These are phyloP conservation scores for Chirona hameri DNA, from an alignment of 2,888 invertebrate genomes.

Conservation along the genomic window DNA sequence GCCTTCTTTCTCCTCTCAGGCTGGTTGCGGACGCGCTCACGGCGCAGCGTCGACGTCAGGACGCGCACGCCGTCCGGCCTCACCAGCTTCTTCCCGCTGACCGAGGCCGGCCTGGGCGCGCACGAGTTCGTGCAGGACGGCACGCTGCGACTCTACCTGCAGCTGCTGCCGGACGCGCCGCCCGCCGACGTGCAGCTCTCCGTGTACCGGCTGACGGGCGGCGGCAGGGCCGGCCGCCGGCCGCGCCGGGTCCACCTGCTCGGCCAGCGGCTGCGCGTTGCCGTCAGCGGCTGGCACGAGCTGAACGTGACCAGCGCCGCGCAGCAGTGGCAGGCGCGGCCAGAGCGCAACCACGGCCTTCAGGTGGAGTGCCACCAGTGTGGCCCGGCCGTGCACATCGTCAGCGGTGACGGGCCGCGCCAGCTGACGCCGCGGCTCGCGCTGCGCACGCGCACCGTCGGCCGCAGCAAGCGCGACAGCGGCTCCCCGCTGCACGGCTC, in stretches of 20 bases:
- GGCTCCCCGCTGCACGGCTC: neutral
- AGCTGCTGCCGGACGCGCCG: neutral
- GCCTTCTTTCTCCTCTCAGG: neutral
- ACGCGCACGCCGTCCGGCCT: neutral
- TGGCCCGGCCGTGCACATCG: neutral
- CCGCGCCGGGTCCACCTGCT: neutral
- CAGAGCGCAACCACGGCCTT: slow-evolving; percentile 1
- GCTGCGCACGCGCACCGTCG: neutral
- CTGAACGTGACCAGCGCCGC: neutral
- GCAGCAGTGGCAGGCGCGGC: neutral
- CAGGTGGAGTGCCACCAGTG: slow-evolving; percentile 3
- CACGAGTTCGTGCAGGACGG: neutral
- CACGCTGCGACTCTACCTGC: neutral
- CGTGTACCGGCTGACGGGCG: neutral
- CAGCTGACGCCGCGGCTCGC: neutral
- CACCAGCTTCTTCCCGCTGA: neutral
- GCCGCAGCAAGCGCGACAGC: slow-evolving; percentile 4
- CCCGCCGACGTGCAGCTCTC: neutral
- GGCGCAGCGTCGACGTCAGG: neutral
- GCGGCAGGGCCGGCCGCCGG: neutral
- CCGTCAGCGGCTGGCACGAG: slow-evolving; percentile 14
- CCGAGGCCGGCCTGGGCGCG: neutral
- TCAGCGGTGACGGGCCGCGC: neutral
- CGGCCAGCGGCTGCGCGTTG: neutral
- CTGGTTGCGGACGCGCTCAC: neutral